Evolutionary conservation across 1,140 invertebrate genomes (phyloP).

Genomic region (Dryas iulia): DNA sequence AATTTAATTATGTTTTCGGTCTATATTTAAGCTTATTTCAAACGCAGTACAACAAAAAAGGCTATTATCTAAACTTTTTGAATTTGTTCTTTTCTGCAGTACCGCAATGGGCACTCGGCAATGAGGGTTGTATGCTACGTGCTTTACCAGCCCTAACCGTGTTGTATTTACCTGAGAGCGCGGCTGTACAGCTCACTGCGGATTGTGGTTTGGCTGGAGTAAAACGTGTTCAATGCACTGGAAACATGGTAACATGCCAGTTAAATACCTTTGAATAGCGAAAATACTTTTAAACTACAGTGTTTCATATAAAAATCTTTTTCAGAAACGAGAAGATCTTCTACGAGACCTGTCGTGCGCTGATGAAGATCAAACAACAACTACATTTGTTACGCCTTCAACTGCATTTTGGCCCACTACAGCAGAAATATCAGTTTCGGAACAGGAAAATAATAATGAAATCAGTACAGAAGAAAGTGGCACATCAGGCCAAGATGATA

Average conservation of each 20-base stretch:
- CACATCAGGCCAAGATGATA: constrained; percentile 53
- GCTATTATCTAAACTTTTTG: no score
- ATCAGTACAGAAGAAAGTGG: constrained; percentile 50
- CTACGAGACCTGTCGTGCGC: constrained; percentile 68
- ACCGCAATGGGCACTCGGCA: constrained; percentile 84
- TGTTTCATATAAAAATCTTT: constrained; percentile 1
- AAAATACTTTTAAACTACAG: background rate
- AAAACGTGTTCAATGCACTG: constrained; percentile 84
- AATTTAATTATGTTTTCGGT: no score
- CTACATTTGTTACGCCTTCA: constrained; percentile 25
- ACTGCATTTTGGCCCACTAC: constrained; percentile 43
- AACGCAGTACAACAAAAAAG: no score
- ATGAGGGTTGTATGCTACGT: constrained; percentile 83
- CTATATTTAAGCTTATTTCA: no score
- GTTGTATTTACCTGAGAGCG: constrained; percentile 86
- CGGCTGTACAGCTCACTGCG: constrained; percentile 91
- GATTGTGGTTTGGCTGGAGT: constrained; percentile 94
- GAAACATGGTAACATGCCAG: constrained; percentile 82
- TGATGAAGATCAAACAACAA: constrained; percentile 51
- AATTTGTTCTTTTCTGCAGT: constrained; percentile 68
- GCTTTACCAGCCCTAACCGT: constrained; percentile 86
- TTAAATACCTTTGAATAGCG: constrained; percentile 1
- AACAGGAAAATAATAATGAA: constrained; percentile 53
- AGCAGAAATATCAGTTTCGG: constrained; percentile 45
- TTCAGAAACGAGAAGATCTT: constrained; percentile 75